Base-by-base conservation (phyloP, 2,113 vertebrate species). In the Platanista minor region DNA sequence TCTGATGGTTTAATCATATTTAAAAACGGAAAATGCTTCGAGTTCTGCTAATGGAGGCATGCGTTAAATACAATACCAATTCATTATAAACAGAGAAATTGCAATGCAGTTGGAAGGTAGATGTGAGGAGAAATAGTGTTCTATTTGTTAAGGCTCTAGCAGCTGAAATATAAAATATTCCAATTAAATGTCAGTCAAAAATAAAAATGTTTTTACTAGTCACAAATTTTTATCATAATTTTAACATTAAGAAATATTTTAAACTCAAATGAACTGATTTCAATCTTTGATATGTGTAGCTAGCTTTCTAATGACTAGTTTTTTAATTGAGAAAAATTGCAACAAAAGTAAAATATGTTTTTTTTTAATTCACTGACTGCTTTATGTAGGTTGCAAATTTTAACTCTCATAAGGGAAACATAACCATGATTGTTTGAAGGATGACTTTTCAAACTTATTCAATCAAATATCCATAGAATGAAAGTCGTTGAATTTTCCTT, bases 241-340 rank as follows among this genome's bases (percentile, higher is more conserved):
- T 91, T 71, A 94, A 90, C 80, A 75, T 92, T 36, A 74, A 80
- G 4, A 43, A 91, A 74, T 39, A 82, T 78, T 8, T 84, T 75
- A 87, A 94, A 62, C 13, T 57, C 74, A 90, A 88, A 66, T 39
- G 21, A 72, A 87, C 23, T 87, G 82, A 80, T 41, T 87, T 96
- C n/a, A 84, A 2, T 33, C 3, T 43, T 80, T 97, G 61, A 77
- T 74, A 57, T 80, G 84, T 90, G 8, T 69, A 80, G 3, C 21
- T 88, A 41, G 29, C 29, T 82, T 82, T 88, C 29, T 74, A 75
- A 91, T 91, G 43, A 54, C 18, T 77, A 85, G 61, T 23, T 88
- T 96, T 95, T 97, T 86, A 36, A 86, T 41, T 94, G 39, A 41
- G 13, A 86, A 96, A 94, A 87, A 87, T 94, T 86, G 27, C 31